These are phyloP conservation scores for Laupala kohalensis DNA, from an alignment of 1,140 invertebrate genomes.

Conservation along the genomic window DNA sequence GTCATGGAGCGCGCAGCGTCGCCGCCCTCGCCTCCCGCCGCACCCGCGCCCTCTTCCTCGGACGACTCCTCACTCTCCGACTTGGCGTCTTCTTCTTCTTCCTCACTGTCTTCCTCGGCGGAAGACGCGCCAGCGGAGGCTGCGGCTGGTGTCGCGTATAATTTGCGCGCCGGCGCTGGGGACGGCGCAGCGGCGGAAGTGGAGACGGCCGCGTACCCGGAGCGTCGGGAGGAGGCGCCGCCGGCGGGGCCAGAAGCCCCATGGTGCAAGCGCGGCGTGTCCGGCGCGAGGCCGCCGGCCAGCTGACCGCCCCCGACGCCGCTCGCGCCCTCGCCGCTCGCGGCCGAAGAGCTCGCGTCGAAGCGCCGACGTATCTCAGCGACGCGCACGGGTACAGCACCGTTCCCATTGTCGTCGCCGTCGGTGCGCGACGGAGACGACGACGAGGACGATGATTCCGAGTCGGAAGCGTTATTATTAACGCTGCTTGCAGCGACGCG, in stretches of 20 bases:
- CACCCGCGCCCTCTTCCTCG: not conserved
- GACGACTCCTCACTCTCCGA: not conserved
- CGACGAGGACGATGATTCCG: too few relatives aligned
- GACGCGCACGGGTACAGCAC: not conserved
- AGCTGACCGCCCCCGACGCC: not conserved
- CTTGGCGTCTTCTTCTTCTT: not conserved
- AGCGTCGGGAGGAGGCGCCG: not conserved
- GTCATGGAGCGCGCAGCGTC: not conserved
- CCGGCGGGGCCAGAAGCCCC: too few relatives aligned
- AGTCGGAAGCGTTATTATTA: not conserved
- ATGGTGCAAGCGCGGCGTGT: too few relatives aligned
- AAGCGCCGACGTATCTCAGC: constrained; percentile 5
- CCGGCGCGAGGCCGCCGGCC: not conserved
- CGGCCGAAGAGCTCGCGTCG: not conserved
- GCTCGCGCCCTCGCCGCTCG: not conserved
- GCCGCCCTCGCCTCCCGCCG: not conserved
- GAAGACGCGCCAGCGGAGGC: not conserved
- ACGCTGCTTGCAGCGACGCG: not conserved
- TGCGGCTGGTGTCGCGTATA: not conserved
- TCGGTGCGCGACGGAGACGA: not conserved
- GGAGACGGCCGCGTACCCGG: not conserved
- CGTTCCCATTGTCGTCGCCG: constrained; percentile 8
- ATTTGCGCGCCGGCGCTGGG: not conserved
- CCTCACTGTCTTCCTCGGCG: not conserved
- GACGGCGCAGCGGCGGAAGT: not conserved